These are phyloP conservation scores for Oreochromis tanganicae DNA, from an alignment of 2,113 vertebrate genomes.

Conservation along the genomic window DNA sequence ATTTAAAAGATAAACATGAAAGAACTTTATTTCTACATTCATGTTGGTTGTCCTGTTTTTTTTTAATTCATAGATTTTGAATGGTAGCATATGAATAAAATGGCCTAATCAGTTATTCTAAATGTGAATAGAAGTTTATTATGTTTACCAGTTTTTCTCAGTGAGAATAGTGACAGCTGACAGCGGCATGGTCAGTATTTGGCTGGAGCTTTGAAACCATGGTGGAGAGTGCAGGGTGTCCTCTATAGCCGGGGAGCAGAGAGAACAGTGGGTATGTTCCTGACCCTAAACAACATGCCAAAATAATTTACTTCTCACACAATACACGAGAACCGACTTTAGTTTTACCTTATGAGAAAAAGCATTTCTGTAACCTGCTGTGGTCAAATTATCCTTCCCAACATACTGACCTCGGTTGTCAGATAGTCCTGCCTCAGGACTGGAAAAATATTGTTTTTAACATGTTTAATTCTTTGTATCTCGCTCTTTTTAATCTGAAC, in stretches of 20 bases:
- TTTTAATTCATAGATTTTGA: not conserved
- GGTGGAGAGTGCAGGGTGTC: not conserved
- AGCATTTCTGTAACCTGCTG: not conserved
- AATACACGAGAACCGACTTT: fast-evolving
- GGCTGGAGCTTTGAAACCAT: not conserved
- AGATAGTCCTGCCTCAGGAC: not conserved
- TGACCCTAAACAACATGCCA: not conserved
- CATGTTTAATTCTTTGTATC: no score
- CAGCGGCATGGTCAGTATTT: not conserved
- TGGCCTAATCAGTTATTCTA: not conserved
- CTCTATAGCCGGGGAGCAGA: not conserved
- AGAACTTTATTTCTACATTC: not conserved
- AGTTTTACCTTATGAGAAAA: not conserved
- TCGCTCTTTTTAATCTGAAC: no score
- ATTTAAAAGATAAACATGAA: not conserved
- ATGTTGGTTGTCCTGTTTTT: not conserved
- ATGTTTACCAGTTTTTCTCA: not conserved
- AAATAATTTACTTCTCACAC: not conserved
- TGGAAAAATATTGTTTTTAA: no score
- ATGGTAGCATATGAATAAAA: not conserved
- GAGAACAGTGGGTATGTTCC: not conserved
- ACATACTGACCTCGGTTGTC: not conserved
- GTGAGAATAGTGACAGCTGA: not conserved
- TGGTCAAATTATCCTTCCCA: not conserved
- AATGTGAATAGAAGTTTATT: not conserved